Evolutionary conservation across 37 sponge, comb jelly and placozoan genomes (phyloP).

Genomic region (Spongia lamella): DNA sequence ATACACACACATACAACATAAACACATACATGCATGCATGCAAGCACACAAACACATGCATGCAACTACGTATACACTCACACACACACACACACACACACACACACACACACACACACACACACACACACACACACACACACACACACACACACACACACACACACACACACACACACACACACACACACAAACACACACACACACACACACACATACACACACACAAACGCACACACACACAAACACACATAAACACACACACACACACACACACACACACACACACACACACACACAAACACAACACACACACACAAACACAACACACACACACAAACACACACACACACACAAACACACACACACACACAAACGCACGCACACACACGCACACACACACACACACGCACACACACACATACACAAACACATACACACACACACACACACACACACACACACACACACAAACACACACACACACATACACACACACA

Average conservation of each 20-base stretch:
- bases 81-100: too few species aligned
- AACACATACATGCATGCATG: background rate
- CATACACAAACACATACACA: conserved; percentile 9
- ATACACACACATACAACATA: conserved; percentile 1
- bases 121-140: conserved; percentile 11
- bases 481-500: conserved; percentile 2
- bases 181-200: background rate
- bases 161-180: background rate
- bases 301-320: too few species aligned
- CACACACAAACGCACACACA: background rate
- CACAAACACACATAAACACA: conserved; percentile 4
- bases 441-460: background rate
- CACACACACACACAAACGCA: conserved; percentile 8
- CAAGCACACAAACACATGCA: conserved; percentile 8
- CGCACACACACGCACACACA: background rate
- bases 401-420: background rate
- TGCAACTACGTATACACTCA: too few species aligned
- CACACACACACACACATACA: conserved; percentile 12
- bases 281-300: conserved; percentile 18
- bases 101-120: background rate
- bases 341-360: conserved; percentile 9
- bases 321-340: background rate
- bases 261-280: conserved; percentile 5
- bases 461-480: conserved; percentile 7
- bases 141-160: conserved; percentile 12